Base-by-base conservation (phyloP, 2,888 invertebrate genomes). In the Acanthosepion pharaonis region DNA sequence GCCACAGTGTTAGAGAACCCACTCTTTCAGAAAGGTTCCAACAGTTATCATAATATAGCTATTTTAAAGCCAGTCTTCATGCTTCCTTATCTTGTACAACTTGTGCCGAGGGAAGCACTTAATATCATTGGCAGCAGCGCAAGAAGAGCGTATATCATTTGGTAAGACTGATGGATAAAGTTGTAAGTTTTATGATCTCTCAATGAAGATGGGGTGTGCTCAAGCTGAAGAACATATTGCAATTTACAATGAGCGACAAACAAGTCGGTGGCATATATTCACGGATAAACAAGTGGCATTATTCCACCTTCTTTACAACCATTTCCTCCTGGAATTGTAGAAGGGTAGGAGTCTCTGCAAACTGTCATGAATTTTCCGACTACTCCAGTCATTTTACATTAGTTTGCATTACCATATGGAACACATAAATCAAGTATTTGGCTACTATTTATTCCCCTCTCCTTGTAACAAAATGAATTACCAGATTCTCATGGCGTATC, bases 11-110 rank as follows among this genome's bases (percentile, higher is more conserved):
- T 15, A 78, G 78, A 11, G 78, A 11, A 28, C 5, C 78, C n/a
- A 78, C 15, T 15, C n/a, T 78, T 78, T 78, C 15, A 78, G 11
- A 33, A 78, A 15, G 78, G n/a, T 18, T 78, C 78, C 15, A 15
- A 6, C 33, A 78, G 78, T 78, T 78, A 78, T 78, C n/a, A 78
- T 78, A 78, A 78, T 78, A 78, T 5, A 78, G 78, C 78, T 78
- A 78, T 78, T 78, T 78, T n/a, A n/a, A 78, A 78, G 78, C n/a
- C 78, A 78, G 78, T n/a, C 78, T n/a, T 78, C 78, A 78, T 78
- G 18, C n/a, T n/a, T 78, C n/a, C n/a, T 78, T 78, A 78, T 78
- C n/a, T 78, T 11, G n/a, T n/a, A n/a, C 15, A 15, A 33, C n/a
- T n/a, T 78, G 78, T n/a, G 78, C 78, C 78, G 15, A 78, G n/a